Evolutionary conservation across 2,888 invertebrate species (phyloP).

Genomic region (Dryococelus australis): DNA sequence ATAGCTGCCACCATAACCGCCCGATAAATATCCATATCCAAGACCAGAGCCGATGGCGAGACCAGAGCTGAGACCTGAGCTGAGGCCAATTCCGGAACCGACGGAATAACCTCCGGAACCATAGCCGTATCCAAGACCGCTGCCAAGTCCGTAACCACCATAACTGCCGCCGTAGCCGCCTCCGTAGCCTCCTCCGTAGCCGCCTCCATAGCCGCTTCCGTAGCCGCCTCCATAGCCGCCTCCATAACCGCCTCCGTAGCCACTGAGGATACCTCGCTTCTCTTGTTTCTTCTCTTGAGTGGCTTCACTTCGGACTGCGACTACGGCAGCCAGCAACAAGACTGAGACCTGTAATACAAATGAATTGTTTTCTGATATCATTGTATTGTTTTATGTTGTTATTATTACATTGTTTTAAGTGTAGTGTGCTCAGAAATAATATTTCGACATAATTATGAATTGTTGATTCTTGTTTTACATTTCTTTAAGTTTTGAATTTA

Average conservation of each 20-base stretch:
- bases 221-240: neutral
- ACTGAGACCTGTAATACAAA: neutral
- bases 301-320: neutral
- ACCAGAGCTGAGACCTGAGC: neutral
- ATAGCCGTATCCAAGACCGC: neutral
- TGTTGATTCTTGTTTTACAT: no score
- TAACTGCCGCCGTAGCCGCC: neutral
- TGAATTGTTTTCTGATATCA: no score
- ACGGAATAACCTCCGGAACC: slow-evolving; percentile 45
- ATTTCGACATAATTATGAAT: no score
- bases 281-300: neutral
- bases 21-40: no score
- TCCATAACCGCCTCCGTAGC: neutral
- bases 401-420: no score
- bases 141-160: slow-evolving; percentile 2
- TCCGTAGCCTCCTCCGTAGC: neutral
- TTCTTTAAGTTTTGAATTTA: no score
- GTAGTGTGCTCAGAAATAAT: no score
- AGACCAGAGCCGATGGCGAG: neutral
- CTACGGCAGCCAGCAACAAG: neutral
- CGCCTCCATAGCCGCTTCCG: neutral
- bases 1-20: no score
- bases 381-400: no score
- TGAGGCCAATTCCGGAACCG: neutral
- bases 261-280: neutral